Base-by-base conservation (phyloP, 2,797 vertebrate genomes). In the Sparus aurata region DNA sequence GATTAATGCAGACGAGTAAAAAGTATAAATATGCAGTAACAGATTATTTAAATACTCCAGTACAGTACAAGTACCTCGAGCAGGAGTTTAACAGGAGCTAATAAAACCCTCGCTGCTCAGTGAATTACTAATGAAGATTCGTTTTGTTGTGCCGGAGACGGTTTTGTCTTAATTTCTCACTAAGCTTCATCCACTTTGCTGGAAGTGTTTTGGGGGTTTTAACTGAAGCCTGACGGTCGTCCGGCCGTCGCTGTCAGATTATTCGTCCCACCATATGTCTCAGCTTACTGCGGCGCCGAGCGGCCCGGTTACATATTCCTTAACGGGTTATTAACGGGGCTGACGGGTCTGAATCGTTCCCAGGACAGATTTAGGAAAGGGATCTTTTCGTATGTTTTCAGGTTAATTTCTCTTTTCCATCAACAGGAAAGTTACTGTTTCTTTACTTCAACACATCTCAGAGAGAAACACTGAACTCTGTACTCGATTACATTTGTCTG, bases 251-350 rank as follows among this genome's bases (percentile, higher is more conserved):
- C 52, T 54, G 55, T 72, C 73, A 79, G 85, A 90, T 91, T 89
- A 88, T 68, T 85, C 78, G 73, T 75, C 34, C 60, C 49, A 34
- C 87, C 87, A 85, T 86, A 87, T 91, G 87, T 73, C 55, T 49
- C 52, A 5, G 79, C 45, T 71, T 71, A 74, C 77, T 78, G 34
- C 12, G 43, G 27, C 49, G 1, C 73, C 12, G 54, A 74, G 13
- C 6, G 20, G 66, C 9, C 34, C 53, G 0, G 15, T 8, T 13
- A 38, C 38, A 11, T 6, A 10, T 30, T 62, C 61, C 0, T n/a
- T 12, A 27, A 50, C 1, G 5, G 12, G 15, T 69, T 27, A 41
- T 34, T 10, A 7, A 23, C 27, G 0, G 25, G 12, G 4, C 1
- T 8, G 52, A 4, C 5, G 34, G 15, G 27, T 22, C 45, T 30